Evolutionary conservation across 2,113 vertebrate species (phyloP).

Genomic region (Okapia johnstoni): DNA sequence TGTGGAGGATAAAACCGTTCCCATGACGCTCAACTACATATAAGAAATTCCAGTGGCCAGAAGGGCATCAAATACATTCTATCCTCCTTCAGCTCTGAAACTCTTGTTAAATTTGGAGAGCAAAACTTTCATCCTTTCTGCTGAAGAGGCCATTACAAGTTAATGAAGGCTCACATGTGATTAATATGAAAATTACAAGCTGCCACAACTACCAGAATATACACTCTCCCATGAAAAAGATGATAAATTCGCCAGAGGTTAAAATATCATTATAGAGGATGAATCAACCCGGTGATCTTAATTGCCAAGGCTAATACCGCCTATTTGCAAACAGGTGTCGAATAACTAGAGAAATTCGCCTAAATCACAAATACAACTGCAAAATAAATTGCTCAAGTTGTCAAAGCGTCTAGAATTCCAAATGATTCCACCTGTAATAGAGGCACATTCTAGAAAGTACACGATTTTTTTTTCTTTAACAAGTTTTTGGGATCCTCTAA

Average conservation of each 20-base stretch:
- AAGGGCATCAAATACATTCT: not conserved
- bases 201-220: not conserved
- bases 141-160: not conserved
- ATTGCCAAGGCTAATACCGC: not conserved
- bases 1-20: not conserved
- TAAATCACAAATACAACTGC: not conserved
- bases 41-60: not conserved
- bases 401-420: not conserved
- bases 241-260: not conserved
- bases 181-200: not conserved
- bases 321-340: conserved; percentile 53
- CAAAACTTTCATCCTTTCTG: not conserved
- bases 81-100: not conserved
- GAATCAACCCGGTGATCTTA: not conserved
- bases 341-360: not conserved
- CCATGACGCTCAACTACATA: not conserved
- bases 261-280: not conserved
- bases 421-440: not conserved
- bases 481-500: not conserved
- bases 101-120: not conserved
- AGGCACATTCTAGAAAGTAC: not conserved
- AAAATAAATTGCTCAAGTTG: not conserved
- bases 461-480: not conserved
- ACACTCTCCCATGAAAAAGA: not conserved
- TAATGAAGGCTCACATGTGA: not conserved